Base-by-base conservation (phyloP, 2,113 vertebrate species). In the Plotosus lineatus region DNA sequence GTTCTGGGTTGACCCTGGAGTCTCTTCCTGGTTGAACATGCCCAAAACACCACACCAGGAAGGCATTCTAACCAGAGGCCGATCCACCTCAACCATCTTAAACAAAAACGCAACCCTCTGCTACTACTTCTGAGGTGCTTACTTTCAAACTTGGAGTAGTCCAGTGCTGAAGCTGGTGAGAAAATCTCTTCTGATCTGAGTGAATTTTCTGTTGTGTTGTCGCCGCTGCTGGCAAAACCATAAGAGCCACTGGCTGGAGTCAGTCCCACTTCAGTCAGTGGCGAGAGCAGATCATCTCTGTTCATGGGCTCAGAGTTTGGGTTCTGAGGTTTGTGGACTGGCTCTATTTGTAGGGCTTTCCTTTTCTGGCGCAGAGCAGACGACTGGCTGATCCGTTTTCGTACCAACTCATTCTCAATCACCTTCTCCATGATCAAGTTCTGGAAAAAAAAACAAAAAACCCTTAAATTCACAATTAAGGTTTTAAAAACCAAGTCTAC, bases 61-160 rank as follows among this genome's bases (percentile, higher is more conserved):
- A n/a, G n/a, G n/a, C n/a, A n/a, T n/a, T n/a, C n/a, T n/a, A n/a
- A n/a, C n/a, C n/a, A n/a, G n/a, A n/a, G n/a, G n/a, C n/a, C n/a
- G n/a, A n/a, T n/a, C n/a, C n/a, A n/a, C n/a, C n/a, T n/a, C n/a
- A n/a, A n/a, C n/a, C n/a, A n/a, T n/a, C n/a, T n/a, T n/a, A n/a
- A n/a, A n/a, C n/a, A n/a, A n/a, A n/a, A n/a, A n/a, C n/a, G n/a
- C n/a, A n/a, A n/a, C n/a, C n/a, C 19, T n/a, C 38, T 10, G 46
- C n/a, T 44, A 15, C 40, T 48, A 19, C 14, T 50, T 21, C 17
- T 68, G 9, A 33, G 17, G 19, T 58, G 77, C 94, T 90, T 85
- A 96, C 97, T 93, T 91, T 97, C 95, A 85, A 97, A 96, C 79
- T 94, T 94, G 0, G 91, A 92, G 19, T 91, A 79, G 60, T 92